phyloP scores from a whole-genome alignment of 2,888 invertebrate genomes.

The Aphodius sticticus region DNA sequence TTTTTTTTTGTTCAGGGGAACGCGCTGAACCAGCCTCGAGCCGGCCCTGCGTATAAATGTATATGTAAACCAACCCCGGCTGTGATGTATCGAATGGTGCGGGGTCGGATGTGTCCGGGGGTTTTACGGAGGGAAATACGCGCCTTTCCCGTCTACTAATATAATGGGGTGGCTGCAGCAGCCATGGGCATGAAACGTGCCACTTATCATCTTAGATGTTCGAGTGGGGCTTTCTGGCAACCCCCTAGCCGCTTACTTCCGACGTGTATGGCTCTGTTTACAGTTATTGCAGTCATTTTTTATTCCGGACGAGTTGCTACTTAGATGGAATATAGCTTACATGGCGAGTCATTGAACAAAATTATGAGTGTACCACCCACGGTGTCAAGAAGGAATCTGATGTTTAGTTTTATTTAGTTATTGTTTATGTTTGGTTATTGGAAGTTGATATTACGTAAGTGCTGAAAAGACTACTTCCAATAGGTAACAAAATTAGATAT shows the following conservation, averaged over 20 bases:
- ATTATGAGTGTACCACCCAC: too few species aligned
- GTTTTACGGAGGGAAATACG: not conserved
- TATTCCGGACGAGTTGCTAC: not conserved
- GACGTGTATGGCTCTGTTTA: constrained; percentile 4
- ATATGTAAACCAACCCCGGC: not conserved
- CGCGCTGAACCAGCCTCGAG: not conserved
- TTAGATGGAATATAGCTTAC: too few species aligned
- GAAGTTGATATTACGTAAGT: too few species aligned
- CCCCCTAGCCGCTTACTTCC: not conserved
- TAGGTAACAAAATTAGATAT: too few species aligned
- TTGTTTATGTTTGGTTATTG: too few species aligned
- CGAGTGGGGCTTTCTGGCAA: not conserved
- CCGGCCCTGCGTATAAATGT: not conserved
- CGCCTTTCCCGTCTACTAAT: not conserved
- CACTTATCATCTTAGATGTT: not conserved
- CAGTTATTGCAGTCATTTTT: not conserved
- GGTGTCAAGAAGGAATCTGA: too few species aligned
- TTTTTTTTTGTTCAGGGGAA: not conserved
- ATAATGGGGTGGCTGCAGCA: not conserved
- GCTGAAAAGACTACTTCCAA: too few species aligned
- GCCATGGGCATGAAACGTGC: not conserved
- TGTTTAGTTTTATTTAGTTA: too few species aligned
- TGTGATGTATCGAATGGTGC: constrained; percentile 4
- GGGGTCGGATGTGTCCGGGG: not conserved
- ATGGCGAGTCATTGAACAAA: too few species aligned